Percentiles rank a stretch among this genome's conserved stretches.
phyloP scores from a whole-genome alignment of 2,113 vertebrate species.

The Mus spicilegus region DNA sequence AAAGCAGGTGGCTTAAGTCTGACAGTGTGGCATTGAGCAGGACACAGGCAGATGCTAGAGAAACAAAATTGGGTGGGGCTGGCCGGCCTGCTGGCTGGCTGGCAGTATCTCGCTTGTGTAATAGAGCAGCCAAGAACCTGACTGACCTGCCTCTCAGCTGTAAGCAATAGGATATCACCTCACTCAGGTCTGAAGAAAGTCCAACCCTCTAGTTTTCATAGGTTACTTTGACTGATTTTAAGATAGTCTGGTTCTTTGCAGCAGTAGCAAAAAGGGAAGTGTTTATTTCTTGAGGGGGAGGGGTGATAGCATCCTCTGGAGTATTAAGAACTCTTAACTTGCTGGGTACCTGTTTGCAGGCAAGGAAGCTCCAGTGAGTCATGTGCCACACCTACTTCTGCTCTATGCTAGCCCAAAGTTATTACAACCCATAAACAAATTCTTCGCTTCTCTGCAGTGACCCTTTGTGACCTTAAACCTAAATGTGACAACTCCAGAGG shows the following conservation, averaged over 20 bases:
- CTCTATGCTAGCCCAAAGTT: background rate
- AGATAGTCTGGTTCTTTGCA: background rate
- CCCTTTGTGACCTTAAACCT: background rate
- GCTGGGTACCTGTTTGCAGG: background rate
- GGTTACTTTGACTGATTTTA: constrained; percentile 43
- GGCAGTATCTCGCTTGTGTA: constrained; percentile 69
- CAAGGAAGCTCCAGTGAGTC: constrained; percentile 34
- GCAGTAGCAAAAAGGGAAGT: background rate
- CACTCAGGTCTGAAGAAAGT: constrained; percentile 65
- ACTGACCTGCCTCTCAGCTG: constrained; percentile 74
- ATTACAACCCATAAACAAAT: background rate
- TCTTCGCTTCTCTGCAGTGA: background rate
- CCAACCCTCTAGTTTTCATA: constrained; percentile 73
- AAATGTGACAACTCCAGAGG: background rate
- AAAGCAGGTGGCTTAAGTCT: constrained; percentile 48
- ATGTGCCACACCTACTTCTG: background rate
- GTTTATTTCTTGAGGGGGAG: background rate
- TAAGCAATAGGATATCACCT: constrained; percentile 69
- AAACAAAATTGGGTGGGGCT: constrained; percentile 75
- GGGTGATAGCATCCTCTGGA: background rate
- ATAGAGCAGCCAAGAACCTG: constrained; percentile 76
- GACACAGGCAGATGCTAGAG: constrained; percentile 61
- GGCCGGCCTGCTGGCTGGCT: background rate
- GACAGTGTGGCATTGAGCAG: background rate
- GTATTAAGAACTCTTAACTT: background rate